These are phyloP conservation scores for Campoletis sonorensis DNA, from an alignment of 1,140 invertebrate species.

Conservation along the genomic window DNA sequence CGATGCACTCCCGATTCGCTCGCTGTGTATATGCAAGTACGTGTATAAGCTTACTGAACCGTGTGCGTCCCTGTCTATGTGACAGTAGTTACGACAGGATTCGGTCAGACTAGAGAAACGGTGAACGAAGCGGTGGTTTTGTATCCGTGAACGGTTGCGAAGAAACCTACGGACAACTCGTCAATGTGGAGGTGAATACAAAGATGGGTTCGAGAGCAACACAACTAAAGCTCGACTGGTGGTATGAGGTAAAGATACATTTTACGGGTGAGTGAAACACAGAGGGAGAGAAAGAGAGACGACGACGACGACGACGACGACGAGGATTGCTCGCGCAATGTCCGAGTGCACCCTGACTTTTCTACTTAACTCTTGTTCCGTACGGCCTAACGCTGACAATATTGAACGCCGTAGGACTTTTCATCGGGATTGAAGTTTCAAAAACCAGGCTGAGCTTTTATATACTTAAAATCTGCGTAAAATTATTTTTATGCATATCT, in stretches of 20 bases:
- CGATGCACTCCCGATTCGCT: not conserved
- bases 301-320: too few species aligned
- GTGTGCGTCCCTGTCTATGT: not conserved
- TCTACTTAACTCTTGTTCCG: slow-evolving; percentile 10
- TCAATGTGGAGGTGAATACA: slow-evolving; percentile 37
- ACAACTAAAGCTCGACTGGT: slow-evolving; percentile 63
- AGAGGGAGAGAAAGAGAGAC: not conserved
- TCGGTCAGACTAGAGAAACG: not conserved
- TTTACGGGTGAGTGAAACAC: slow-evolving; percentile 62
- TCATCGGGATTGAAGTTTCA: not conserved
- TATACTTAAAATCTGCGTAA: too few species aligned
- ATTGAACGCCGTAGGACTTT: not conserved
- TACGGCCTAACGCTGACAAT: not conserved
- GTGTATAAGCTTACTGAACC: not conserved
- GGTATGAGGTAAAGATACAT: slow-evolving; percentile 64
- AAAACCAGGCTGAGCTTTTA: not conserved
- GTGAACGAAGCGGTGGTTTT: slow-evolving; percentile 10
- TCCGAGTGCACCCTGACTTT: not conserved
- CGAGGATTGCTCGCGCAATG: not conserved
- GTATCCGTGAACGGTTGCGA: not conserved
- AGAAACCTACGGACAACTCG: slow-evolving; percentile 39
- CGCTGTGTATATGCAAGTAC: not conserved
- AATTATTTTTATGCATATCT: too few species aligned
- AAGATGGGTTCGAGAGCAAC: slow-evolving; percentile 57
- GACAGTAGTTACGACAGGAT: slow-evolving; percentile 18